Evolutionary conservation across 2,797 vertebrate genomes (phyloP).

Genomic region (Crenuchus spilurus): DNA sequence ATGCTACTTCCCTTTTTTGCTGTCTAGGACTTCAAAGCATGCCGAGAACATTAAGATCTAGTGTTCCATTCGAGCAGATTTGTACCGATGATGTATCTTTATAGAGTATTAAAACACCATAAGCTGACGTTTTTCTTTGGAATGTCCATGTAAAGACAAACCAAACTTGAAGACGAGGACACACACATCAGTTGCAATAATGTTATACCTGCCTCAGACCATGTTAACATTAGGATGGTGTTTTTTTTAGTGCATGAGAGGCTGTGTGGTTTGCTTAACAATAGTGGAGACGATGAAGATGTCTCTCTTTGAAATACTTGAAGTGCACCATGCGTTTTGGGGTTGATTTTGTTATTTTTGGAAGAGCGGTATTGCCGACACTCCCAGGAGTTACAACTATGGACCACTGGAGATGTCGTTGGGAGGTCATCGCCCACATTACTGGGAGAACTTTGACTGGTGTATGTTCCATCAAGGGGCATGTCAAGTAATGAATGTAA

Average conservation of each 20-base stretch:
- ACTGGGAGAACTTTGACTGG: slow-evolving; percentile 63
- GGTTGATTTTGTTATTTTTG: slow-evolving; percentile 39
- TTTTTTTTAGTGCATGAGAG: slow-evolving; percentile 66
- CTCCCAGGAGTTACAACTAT: slow-evolving; percentile 62
- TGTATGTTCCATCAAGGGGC: slow-evolving; percentile 73
- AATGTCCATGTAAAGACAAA: slow-evolving; percentile 39
- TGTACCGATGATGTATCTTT: slow-evolving; percentile 36
- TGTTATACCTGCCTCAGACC: slow-evolving; percentile 56
- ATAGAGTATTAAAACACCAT: slow-evolving; percentile 42
- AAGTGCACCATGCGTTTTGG: slow-evolving; percentile 67
- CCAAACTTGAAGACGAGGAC: slow-evolving; percentile 50
- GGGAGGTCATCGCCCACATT: slow-evolving; percentile 40
- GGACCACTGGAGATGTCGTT: slow-evolving; percentile 71
- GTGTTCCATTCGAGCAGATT: slow-evolving; percentile 33
- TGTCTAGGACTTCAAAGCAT: slow-evolving; percentile 30
- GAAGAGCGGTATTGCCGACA: slow-evolving; percentile 50
- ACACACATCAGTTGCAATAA: slow-evolving; percentile 68
- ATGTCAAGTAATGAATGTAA: slow-evolving; percentile 74
- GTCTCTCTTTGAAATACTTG: slow-evolving; percentile 71
- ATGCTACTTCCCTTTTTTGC: slow-evolving; percentile 27
- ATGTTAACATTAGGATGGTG: slow-evolving; percentile 29
- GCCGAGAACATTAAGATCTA: slow-evolving; percentile 19
- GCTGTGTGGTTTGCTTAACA: slow-evolving; percentile 58
- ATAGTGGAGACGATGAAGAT: slow-evolving; percentile 43
- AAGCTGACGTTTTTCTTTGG: slow-evolving; percentile 50